A percentile compares a stretch with the other conserved stretches of the same genome.
These are phyloP conservation scores for Leguminivora glycinivorella DNA, from an alignment of 1,140 invertebrate genomes.

Conservation along the genomic window DNA sequence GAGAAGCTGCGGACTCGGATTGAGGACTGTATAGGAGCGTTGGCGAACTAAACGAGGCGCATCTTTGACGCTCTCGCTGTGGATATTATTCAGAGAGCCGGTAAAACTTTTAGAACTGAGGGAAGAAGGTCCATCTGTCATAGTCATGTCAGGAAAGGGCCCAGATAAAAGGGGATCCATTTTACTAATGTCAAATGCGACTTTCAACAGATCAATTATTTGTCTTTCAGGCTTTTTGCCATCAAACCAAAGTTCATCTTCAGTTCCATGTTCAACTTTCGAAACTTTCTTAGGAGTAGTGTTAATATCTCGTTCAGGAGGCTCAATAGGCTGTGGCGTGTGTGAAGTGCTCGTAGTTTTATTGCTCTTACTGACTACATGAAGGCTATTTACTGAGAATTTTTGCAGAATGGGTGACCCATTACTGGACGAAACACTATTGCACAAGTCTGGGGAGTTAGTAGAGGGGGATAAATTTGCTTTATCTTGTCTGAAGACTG, in stretches of 20 bases:
- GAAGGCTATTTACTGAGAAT: constrained; percentile 59
- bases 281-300: constrained; percentile 40
- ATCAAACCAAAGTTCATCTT: constrained; percentile 31
- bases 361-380: constrained; percentile 48
- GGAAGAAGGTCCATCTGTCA: constrained; percentile 59
- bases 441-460: constrained; percentile 27
- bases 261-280: constrained; percentile 37
- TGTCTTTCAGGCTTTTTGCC: constrained; percentile 30
- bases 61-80: constrained; percentile 55
- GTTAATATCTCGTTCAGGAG: constrained; percentile 62
- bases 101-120: constrained; percentile 73
- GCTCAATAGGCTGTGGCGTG: constrained; percentile 40
- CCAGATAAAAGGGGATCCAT: constrained; percentile 38
- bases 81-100: constrained; percentile 70
- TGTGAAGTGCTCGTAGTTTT: constrained; percentile 34
- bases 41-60: constrained; percentile 77
- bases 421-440: not conserved
- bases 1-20: constrained; percentile 81
- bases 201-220: constrained; percentile 42
- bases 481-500: not conserved
- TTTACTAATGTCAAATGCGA: constrained; percentile 48
- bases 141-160: constrained; percentile 42
- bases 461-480: not conserved
- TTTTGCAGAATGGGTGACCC: constrained; percentile 50
- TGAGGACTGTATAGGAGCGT: constrained; percentile 82